Evolutionary conservation across 2,888 invertebrate species (phyloP), one percentile per base, ranked within the genome.

Genomic region (Meteorus cinctellus): DNA sequence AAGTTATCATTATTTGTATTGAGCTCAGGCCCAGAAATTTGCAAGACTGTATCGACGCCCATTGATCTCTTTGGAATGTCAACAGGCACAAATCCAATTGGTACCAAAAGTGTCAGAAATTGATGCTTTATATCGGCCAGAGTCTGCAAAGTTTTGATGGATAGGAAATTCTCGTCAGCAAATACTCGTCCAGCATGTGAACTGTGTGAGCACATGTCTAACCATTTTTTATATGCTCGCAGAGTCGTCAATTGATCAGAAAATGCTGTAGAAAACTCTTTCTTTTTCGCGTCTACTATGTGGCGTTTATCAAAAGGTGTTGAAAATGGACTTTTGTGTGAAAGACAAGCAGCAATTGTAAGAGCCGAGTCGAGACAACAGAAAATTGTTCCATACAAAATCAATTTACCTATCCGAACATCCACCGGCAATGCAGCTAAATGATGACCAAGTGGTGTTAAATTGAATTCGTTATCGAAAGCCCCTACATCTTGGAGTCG

Each of bases 191-290:
- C 96, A 27, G 95, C 95, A 68, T 92, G 92, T 83, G 94, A 94
- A 67, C 92, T 91, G 66, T 92, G 92, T 78, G 93, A 91, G 66
- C 79, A 84, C 0, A 94, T 93, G 81, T 94, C 93, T 85, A 95
- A 93, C 96, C 96, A 96, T 92, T 93, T 94, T 95, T 94, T 94
- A 86, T 97, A 97, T 0, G 96, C 96, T 86, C 94, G 92, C 41
- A 98, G 91, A 10, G 95, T 93, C 0, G 97, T 96, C 81, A 98
- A 91, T 87, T 98, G 98, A 89, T 98, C 98, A 86, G 97, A 97
- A 86, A 94, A 95, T 0, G 93, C 94, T 66, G 93, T 92, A 0
- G 95, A 92, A 86, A 97, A 96, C 81, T 94, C 93, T 84, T 93
- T 93, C 82, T 95, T 93, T 79, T 94, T 94, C 0, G 92, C 92